phyloP scores from a whole-genome alignment of 2,113 vertebrate genomes.

The Forbesichthys papilliferus region DNA sequence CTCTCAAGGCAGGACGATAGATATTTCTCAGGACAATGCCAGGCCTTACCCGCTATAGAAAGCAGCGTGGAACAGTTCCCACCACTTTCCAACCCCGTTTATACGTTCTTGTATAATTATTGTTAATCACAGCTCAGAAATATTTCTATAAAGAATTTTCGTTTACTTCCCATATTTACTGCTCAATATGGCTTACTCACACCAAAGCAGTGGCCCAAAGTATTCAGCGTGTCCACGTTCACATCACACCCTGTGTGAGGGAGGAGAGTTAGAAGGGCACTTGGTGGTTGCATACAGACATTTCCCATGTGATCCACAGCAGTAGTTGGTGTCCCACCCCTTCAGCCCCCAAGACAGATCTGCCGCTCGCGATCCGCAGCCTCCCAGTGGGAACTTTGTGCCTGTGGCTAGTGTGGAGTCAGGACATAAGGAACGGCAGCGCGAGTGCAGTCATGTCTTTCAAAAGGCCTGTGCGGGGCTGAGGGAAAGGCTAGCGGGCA shows the following conservation, averaged over 20 bases:
- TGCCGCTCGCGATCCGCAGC: slow-evolving; percentile 37
- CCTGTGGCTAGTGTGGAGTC: slow-evolving; percentile 66
- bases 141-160: slow-evolving; percentile 6
- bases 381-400: slow-evolving; percentile 61
- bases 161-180: slow-evolving; percentile 9
- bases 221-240: slow-evolving; percentile 47
- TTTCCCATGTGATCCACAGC: slow-evolving; percentile 60
- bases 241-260: slow-evolving; percentile 58
- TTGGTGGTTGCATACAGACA: slow-evolving; percentile 52
- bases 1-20: slow-evolving; percentile 69
- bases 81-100: slow-evolving; percentile 21
- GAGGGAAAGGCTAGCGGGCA: slow-evolving; percentile 58
- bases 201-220: slow-evolving; percentile 24
- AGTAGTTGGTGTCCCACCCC: slow-evolving; percentile 56
- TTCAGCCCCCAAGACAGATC: slow-evolving; percentile 52
- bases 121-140: slow-evolving; percentile 10
- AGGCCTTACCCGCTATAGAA: slow-evolving; percentile 33
- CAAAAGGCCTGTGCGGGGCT: slow-evolving; percentile 61
- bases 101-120: slow-evolving; percentile 3
- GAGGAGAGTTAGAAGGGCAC: slow-evolving; percentile 57
- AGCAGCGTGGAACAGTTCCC: slow-evolving; percentile 36
- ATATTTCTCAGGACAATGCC: slow-evolving; percentile 74
- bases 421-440: slow-evolving; percentile 51
- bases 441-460: slow-evolving; percentile 66
- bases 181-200: slow-evolving; percentile 39